Evolutionary conservation across 2,888 invertebrate species (phyloP).

Genomic region (Mellilla xanthometata): DNA sequence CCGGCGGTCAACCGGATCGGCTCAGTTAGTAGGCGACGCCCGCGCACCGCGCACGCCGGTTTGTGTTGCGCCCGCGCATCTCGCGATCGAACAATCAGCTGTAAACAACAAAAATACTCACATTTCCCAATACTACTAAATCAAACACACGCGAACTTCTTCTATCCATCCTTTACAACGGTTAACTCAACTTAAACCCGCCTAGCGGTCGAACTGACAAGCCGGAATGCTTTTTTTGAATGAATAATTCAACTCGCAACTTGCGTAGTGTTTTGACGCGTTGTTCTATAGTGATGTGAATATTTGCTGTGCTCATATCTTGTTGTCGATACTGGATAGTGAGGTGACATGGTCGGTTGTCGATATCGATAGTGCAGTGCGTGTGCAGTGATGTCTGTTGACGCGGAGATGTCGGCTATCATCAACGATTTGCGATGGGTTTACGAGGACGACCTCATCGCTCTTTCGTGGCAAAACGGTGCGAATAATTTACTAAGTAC

Average conservation of each 20-base stretch:
- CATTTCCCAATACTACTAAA: slow-evolving; percentile 58
- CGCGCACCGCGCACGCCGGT: slow-evolving; percentile 60
- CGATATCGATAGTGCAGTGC: slow-evolving; percentile 44
- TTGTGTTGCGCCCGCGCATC: slow-evolving; percentile 52
- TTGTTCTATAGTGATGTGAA: slow-evolving; percentile 65
- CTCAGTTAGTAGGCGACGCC: slow-evolving; percentile 60
- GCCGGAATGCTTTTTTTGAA: slow-evolving; percentile 42
- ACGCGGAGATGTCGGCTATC: slow-evolving; percentile 76
- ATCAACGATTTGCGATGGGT: slow-evolving; percentile 78
- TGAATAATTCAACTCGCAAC: slow-evolving; percentile 44
- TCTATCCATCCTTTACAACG: slow-evolving; percentile 16
- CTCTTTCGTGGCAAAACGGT: slow-evolving; percentile 79
- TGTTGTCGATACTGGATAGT: slow-evolving; percentile 42
- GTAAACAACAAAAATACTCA: slow-evolving; percentile 58
- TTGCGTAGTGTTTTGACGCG: slow-evolving; percentile 40
- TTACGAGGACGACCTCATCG: slow-evolving; percentile 75
- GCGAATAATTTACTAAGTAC: too few species aligned
- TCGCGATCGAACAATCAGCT: slow-evolving; percentile 63
- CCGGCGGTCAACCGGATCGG: slow-evolving; percentile 25
- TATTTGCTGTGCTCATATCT: slow-evolving; percentile 28
- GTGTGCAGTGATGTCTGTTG: slow-evolving; percentile 69
- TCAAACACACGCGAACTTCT: slow-evolving; percentile 24
- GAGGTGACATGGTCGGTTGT: slow-evolving; percentile 43
- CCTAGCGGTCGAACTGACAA: slow-evolving; percentile 41
- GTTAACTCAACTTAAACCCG: neutral